These are phyloP conservation scores for Biston stratarius DNA, from an alignment of 2,888 invertebrate genomes.

Conservation along the genomic window DNA sequence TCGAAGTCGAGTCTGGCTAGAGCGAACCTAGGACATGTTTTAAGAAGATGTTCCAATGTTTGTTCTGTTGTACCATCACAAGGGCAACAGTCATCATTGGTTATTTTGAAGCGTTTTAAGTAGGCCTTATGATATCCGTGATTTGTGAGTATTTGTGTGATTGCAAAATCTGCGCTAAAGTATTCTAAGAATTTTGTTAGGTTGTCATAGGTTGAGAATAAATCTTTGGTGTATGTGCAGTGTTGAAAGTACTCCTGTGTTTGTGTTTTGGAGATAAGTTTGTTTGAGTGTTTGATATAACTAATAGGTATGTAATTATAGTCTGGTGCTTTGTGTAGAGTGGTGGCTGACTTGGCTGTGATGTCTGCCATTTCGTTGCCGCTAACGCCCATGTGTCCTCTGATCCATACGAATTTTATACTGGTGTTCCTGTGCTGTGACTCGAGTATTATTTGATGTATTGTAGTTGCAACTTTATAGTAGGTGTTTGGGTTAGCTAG, in stretches of 20 bases:
- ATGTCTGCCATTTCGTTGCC: not conserved
- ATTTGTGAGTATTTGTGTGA: not conserved
- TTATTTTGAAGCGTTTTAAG: not conserved
- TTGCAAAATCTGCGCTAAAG: not conserved
- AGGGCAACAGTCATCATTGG: not conserved
- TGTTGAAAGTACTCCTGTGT: not conserved
- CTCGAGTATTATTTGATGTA: not conserved
- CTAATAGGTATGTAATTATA: not conserved
- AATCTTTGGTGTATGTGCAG: not conserved
- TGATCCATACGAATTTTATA: not conserved
- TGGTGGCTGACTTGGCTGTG: not conserved
- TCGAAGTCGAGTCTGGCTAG: not conserved
- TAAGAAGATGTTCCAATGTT: not conserved
- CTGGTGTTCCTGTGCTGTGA: not conserved
- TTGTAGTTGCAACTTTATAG: not conserved
- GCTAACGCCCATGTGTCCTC: not conserved
- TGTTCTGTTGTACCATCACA: not conserved
- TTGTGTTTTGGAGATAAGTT: not conserved
- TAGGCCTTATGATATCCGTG: not conserved
- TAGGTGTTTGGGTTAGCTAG: not conserved
- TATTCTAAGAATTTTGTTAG: not conserved
- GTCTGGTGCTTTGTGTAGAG: not conserved
- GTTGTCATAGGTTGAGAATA: not conserved
- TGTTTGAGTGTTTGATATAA: not conserved
- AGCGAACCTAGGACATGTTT: not conserved